Evolutionary conservation across 2,888 invertebrate genomes (phyloP), one percentile per base, ranked within the genome.

Genomic region (Rutpela maculata): DNA sequence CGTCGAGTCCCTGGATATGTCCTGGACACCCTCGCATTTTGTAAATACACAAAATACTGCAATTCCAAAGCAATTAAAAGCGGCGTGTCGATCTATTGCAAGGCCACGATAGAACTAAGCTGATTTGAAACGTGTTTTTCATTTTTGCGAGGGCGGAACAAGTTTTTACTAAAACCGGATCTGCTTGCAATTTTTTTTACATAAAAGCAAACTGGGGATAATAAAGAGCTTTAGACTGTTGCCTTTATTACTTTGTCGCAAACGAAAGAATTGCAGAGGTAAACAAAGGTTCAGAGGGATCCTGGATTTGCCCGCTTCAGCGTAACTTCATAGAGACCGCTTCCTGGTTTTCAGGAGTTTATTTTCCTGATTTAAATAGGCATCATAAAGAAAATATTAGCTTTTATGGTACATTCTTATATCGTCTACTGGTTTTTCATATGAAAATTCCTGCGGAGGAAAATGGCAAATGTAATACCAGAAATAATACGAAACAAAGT

Each of bases 121-220:
- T 78, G 50, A 78, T 62, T 75, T 70, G 65, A 63, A 78, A 77
- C 75, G 73, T 38, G 80, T 81, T 81, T 83, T 84, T 81, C 78
- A 78, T 74, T 77, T 81, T 74, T 81, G 83, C 83, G 86, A 82
- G 82, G 86, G 86, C 85, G 86, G 80, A 85, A 86, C 85, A 75
- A 82, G 85, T 85, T 85, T 82, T 77, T 78, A 79, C 63, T 69
- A 76, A 82, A 84, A 84, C 85, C 84, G 84, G 85, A 85, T 84
- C 83, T 82, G 80, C 74, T 78, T 62, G 74, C 62, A 72, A 73
- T 81, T 82, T 82, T n/a, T 75, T 80, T 72, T 67, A 50, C 74
- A 73, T 57, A 17, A 76, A 43, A 73, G 18, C 63, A 76, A 26
- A 65, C 26, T 43, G 15, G 65, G 5, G 65, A 18, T 17, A 67